phyloP scores from a whole-genome alignment of 1,140 invertebrate genomes.

The Heliconius hermathena region DNA sequence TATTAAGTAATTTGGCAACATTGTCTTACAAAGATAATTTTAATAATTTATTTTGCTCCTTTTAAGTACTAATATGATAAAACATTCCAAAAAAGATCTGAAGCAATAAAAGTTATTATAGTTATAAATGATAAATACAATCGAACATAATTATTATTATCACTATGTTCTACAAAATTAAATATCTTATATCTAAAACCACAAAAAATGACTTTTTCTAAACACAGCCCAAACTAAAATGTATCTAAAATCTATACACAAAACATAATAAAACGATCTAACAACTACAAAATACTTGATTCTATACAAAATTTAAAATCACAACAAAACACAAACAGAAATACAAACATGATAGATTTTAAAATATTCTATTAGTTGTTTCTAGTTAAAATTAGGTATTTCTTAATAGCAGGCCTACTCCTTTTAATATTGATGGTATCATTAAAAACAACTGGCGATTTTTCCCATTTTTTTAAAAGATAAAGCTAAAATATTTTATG shows the following conservation, averaged over 20 bases:
- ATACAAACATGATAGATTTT: background rate
- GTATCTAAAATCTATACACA: background rate
- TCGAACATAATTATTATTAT: background rate
- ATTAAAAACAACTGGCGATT: background rate
- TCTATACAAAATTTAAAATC: background rate
- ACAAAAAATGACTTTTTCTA: constrained; percentile 25
- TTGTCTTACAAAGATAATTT: background rate
- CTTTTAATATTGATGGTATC: background rate
- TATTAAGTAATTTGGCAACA: constrained; percentile 1
- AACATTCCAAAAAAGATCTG: background rate
- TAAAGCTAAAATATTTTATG: too few relatives aligned
- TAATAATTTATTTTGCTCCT: background rate
- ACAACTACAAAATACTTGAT: too few relatives aligned
- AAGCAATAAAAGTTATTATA: too few relatives aligned
- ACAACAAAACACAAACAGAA: background rate
- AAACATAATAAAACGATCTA: background rate
- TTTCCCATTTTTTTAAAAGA: too few relatives aligned
- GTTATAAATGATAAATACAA: background rate
- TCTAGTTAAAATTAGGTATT: background rate
- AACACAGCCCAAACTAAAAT: constrained; percentile 32
- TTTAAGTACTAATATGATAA: background rate
- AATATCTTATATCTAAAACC: background rate
- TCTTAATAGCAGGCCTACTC: background rate
- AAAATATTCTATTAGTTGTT: background rate
- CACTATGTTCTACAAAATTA: background rate